phyloP scores from a whole-genome alignment of 2,113 vertebrate genomes.

The Myotis yumanensis region DNA sequence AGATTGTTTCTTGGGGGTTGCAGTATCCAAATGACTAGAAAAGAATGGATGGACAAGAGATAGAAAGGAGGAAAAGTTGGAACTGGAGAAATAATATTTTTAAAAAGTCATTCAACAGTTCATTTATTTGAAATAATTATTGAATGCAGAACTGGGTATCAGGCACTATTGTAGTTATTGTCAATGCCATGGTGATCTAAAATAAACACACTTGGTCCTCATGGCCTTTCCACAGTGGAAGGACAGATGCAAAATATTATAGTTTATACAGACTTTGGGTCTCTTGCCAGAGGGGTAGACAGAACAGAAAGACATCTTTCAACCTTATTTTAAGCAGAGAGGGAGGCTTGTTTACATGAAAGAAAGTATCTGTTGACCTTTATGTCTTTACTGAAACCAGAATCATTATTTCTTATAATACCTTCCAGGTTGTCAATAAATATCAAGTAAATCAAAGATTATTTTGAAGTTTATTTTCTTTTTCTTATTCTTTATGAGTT shows the following conservation, averaged over 20 bases:
- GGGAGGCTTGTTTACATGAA: neutral
- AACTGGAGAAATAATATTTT: neutral
- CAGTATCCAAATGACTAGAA: neutral
- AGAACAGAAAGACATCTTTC: neutral
- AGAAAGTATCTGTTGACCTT: neutral
- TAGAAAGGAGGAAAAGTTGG: neutral
- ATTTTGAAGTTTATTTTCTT: neutral
- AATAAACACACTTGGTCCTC: neutral
- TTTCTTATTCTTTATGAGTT: neutral
- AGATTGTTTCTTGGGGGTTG: neutral
- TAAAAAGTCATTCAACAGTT: neutral
- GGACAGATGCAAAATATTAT: neutral
- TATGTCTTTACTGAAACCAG: neutral
- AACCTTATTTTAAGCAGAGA: neutral
- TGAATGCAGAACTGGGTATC: neutral
- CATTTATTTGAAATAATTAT: conserved; percentile 11
- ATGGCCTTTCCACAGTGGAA: neutral
- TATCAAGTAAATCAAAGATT: neutral
- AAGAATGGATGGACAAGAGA: neutral
- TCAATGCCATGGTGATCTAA: neutral
- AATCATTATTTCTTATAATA: neutral
- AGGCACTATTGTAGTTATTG: neutral
- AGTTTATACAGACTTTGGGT: neutral
- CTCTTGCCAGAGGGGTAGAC: neutral
- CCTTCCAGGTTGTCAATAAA: neutral